Base-by-base conservation (phyloP, 2,797 vertebrate genomes). In the Smutsia gigantea region DNA sequence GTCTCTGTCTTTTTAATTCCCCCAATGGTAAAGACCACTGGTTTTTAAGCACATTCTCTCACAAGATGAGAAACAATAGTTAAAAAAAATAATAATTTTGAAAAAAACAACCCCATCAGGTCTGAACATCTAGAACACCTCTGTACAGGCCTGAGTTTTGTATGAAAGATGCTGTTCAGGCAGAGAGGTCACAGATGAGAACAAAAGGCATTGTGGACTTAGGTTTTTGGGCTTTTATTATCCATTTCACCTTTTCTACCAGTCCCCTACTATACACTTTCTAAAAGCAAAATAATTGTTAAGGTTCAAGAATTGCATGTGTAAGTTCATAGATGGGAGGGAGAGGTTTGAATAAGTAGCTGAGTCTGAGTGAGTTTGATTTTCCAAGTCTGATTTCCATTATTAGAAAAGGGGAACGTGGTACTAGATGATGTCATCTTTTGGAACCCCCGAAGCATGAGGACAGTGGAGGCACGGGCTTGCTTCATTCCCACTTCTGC, bases 361-460 rank as follows among this genome's bases (percentile, higher is more conserved):
- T 23, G 15, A 77, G 57, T 87, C 72, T 84, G 75, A 95, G 78
- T 4, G 59, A 75, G 68, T 51, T 42, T 10, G 37, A 77, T 91
- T 89, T 95, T 90, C 85, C 85, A 77, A 94, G 85, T 68, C 83
- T 89, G 31, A 97, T 68, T 95, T 93, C 83, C 96, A 74, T 88
- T 91, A 87, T 87, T 95, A 71, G 79, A 79, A 78, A 75, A 46
- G 51, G 31, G 29, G 49, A 74, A 55, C 11, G 4, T 37, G 42
- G n/a, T 64, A 66, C 94, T 27, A 77, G 78, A 97, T 94, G 92
- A 97, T 31, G 42, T 94, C 96, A 97, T 94, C 69, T 77, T 5
- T n/a, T 93, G 94, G 94, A 90, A 78, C 39, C 29, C 14, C 12
- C 5, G 37, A 97, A 83, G 69, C 37, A 5, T 8, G 64, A 66